Evolutionary conservation across 2,113 vertebrate species (phyloP).

Genomic region (Abramis brama): DNA sequence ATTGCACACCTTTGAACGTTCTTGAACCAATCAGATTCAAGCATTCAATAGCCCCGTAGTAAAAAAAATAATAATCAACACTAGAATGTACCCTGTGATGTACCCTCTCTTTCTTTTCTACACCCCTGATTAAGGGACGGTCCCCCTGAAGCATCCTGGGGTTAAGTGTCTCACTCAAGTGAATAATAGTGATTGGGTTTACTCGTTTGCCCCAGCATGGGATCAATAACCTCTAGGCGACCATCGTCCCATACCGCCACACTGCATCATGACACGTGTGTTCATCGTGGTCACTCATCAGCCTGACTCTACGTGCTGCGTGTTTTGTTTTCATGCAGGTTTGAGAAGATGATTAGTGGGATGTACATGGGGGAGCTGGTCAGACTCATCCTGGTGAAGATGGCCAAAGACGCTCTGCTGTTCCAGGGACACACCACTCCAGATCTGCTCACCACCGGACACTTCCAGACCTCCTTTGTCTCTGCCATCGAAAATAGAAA

Average conservation of each 20-base stretch:
- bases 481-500: slow-evolving; percentile 86
- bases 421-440: slow-evolving; percentile 85
- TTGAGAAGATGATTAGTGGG: slow-evolving; percentile 99
- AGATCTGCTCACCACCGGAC: slow-evolving; percentile 81
- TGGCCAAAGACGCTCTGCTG: slow-evolving; percentile 87
- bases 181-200: neutral
- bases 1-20: too few species aligned
- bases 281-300: neutral
- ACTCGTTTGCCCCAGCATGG: neutral
- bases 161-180: neutral
- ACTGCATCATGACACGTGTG: neutral
- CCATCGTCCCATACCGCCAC: neutral
- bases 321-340: slow-evolving; percentile 73
- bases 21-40: too few species aligned
- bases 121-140: neutral
- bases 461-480: slow-evolving; percentile 86
- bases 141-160: neutral
- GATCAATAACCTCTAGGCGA: neutral
- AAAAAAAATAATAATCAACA: neutral
- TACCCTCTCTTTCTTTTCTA: too few species aligned
- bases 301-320: neutral
- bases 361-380: slow-evolving; percentile 98
- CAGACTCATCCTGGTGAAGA: slow-evolving; percentile 92
- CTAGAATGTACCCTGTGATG: neutral
- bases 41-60: too few species aligned